phyloP scores from a whole-genome alignment of 2,113 vertebrate species.

The Spheniscus mendiculus region DNA sequence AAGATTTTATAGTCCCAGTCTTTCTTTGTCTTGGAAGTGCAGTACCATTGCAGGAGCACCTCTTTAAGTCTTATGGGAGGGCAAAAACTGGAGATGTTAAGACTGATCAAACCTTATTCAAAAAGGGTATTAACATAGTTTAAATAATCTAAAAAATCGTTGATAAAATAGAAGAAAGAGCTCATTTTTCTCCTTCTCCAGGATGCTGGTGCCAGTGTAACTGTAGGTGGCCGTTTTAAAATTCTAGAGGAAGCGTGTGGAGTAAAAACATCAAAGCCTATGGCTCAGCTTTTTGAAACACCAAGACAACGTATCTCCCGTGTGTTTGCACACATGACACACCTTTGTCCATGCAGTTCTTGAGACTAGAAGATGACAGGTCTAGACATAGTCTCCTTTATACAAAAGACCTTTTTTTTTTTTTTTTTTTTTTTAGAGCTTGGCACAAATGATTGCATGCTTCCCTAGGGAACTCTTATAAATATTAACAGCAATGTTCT shows the following conservation, averaged over 20 bases:
- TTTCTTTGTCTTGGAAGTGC: not conserved
- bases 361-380: not conserved
- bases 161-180: not conserved
- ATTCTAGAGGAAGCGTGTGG: not conserved
- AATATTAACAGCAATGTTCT: not conserved
- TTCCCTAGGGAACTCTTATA: not conserved
- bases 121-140: not conserved
- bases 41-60: not conserved
- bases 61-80: not conserved
- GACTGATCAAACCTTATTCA: not conserved
- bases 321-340: not conserved
- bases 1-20: not conserved
- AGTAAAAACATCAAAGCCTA: not conserved
- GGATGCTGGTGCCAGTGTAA: not conserved
- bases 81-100: not conserved
- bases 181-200: not conserved
- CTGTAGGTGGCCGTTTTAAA: not conserved
- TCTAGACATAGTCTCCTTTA: not conserved
- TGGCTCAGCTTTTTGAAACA: not conserved
- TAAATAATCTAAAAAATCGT: not conserved
- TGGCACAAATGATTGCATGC: not conserved
- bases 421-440: not conserved
- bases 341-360: not conserved
- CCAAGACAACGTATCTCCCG: not conserved
- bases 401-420: not conserved